Conservation (phyloP, 2,113 vertebrate genomes). For the Ondatra zibethicus region DNA sequence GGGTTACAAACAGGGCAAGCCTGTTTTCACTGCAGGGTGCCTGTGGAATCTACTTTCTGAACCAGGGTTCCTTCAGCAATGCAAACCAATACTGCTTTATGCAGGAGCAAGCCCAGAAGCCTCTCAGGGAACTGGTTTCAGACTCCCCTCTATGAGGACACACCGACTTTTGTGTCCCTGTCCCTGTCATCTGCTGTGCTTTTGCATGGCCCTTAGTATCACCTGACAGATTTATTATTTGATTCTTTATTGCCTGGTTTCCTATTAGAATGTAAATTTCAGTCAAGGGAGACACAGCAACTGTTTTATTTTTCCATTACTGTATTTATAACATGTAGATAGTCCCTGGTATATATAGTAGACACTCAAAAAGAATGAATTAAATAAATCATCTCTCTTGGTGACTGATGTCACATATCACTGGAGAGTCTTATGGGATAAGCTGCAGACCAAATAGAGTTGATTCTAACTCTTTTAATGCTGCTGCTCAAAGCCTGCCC, state of each 20-base stretch:
- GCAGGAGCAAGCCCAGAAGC: background rate
- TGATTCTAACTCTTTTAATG: background rate
- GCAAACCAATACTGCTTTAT: background rate
- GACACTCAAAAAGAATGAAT: background rate
- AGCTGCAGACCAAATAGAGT: background rate
- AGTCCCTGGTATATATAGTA: background rate
- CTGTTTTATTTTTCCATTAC: background rate
- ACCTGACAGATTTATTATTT: background rate
- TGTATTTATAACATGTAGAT: background rate
- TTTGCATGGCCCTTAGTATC: background rate
- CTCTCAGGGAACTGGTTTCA: background rate
- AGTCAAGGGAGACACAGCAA: background rate
- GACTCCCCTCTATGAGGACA: background rate
- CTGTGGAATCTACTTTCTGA: background rate
- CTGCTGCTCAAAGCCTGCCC: background rate
- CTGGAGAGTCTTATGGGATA: background rate
- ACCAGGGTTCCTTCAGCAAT: background rate
- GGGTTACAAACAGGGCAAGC: background rate
- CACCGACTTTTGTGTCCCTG: background rate
- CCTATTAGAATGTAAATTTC: background rate
- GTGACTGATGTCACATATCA: background rate
- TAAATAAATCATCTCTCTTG: background rate
- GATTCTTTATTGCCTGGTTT: background rate
- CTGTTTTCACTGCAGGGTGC: background rate
- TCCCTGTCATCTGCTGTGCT: background rate